A percentile compares a stretch with the other conserved stretches of the same genome.
phyloP scores from a whole-genome alignment of 2,113 vertebrate species.

The Cromileptes altivelis region DNA sequence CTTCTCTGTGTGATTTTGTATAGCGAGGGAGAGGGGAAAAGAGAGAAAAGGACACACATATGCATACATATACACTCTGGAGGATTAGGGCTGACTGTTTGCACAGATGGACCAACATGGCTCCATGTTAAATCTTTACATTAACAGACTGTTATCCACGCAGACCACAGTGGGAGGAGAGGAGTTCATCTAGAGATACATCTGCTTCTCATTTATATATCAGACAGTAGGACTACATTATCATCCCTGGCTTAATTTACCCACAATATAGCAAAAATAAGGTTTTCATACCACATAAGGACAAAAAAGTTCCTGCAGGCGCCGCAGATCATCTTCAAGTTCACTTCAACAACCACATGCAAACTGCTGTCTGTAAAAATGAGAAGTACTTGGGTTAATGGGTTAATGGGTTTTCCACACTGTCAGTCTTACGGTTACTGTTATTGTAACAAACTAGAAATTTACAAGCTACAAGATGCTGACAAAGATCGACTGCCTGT shows the following conservation, averaged over 20 bases:
- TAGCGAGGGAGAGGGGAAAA: neutral
- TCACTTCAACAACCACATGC: neutral
- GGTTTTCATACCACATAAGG: neutral
- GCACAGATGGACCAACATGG: constrained; percentile 58
- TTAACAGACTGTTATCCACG: constrained; percentile 27
- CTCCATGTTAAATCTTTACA: constrained; percentile 56
- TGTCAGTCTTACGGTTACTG: neutral
- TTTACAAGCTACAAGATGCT: neutral
- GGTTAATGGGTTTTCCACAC: neutral
- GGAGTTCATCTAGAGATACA: neutral
- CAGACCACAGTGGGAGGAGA: neutral
- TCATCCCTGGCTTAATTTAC: constrained; percentile 3
- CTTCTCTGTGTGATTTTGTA: constrained; percentile 5
- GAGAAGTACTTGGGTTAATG: neutral
- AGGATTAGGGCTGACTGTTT: constrained; percentile 54
- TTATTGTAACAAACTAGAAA: constrained; percentile 5
- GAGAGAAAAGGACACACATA: neutral
- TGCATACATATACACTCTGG: constrained; percentile 20
- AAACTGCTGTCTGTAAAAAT: neutral
- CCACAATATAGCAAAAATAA: neutral
- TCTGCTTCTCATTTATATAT: neutral
- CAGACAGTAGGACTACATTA: neutral
- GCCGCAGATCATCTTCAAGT: neutral
- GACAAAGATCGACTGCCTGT: neutral
- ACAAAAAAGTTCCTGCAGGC: neutral